Evolutionary conservation across 2,888 invertebrate genomes (phyloP).

Genomic region (Dascillus cervinus): DNA sequence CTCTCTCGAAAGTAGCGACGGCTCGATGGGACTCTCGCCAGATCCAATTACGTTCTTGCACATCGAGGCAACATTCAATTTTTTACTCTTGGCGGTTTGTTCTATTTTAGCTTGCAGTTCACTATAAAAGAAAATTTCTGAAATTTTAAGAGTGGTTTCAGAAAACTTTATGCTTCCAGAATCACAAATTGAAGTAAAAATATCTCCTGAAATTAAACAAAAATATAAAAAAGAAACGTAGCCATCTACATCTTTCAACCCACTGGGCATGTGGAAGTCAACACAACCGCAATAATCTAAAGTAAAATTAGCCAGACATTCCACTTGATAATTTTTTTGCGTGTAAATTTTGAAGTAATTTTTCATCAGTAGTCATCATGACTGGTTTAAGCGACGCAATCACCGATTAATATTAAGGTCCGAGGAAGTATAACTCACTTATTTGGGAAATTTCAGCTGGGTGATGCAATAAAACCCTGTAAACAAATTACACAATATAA

Average conservation of each 20-base stretch:
- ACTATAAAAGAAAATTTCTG: too few relatives aligned
- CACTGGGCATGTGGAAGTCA: slow-evolving; percentile 60
- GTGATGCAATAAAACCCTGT: slow-evolving; percentile 56
- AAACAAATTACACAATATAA: slow-evolving; percentile 7
- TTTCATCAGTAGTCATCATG: slow-evolving; percentile 63
- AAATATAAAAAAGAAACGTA: not conserved
- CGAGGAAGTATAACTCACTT: slow-evolving; percentile 59
- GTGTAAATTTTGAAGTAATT: slow-evolving; percentile 63
- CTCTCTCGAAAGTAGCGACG: too few relatives aligned
- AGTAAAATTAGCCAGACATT: slow-evolving; percentile 62
- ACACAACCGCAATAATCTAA: slow-evolving; percentile 37
- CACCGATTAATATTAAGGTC: slow-evolving; percentile 59
- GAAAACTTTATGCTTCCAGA: not conserved
- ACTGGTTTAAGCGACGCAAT: slow-evolving; percentile 61
- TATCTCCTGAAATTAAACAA: slow-evolving; percentile 1
- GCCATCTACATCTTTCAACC: too few relatives aligned
- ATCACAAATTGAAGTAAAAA: slow-evolving; percentile 1
- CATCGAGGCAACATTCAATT: too few relatives aligned
- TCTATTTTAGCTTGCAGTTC: too few relatives aligned
- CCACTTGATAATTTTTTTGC: slow-evolving; percentile 62
- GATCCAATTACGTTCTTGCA: too few relatives aligned
- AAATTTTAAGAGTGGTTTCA: too few relatives aligned
- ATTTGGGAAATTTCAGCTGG: slow-evolving; percentile 58
- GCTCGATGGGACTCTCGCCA: too few relatives aligned
- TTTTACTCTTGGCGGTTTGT: too few relatives aligned